phyloP scores from a whole-genome alignment of 2,888 invertebrate genomes.

The Drosophila rubida region DNA sequence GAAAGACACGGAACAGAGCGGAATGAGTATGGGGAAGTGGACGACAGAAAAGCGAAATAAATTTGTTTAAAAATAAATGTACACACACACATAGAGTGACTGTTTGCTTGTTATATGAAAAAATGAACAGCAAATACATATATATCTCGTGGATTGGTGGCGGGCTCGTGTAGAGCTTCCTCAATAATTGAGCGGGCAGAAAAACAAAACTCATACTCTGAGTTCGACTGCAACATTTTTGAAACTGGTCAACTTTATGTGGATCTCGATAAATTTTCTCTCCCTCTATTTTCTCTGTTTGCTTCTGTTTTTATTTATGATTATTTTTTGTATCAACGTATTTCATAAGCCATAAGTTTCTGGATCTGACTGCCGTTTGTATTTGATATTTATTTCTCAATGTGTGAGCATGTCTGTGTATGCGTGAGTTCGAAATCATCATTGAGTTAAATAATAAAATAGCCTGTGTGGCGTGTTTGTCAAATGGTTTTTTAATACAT shows the following conservation, averaged over 20 bases:
- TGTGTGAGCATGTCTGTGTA: conserved; percentile 3
- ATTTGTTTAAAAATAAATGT: conserved; percentile 51
- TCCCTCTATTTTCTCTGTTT: not conserved
- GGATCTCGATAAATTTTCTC: conserved; percentile 13
- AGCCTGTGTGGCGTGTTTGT: conserved; percentile 22
- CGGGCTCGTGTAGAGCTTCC: conserved; percentile 34
- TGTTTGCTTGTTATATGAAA: conserved; percentile 29
- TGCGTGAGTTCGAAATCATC: conserved; percentile 31
- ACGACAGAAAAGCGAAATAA: conserved; percentile 46
- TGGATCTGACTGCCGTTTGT: conserved; percentile 5
- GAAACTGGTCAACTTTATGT: conserved; percentile 45
- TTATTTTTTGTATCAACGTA: conserved; percentile 5
- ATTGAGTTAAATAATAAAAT: conserved; percentile 40
- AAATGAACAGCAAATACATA: conserved; percentile 40
- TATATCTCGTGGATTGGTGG: conserved; percentile 45
- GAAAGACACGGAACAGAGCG: conserved; percentile 6
- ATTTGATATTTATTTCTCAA: conserved; percentile 2
- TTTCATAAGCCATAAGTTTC: conserved; percentile 32
- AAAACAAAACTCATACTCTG: conserved; percentile 12
- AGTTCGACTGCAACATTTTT: conserved; percentile 28
- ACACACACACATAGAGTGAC: not conserved
- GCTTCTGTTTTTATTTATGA: not conserved
- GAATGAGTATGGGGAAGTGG: conserved; percentile 32
- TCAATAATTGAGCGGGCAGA: conserved; percentile 46
- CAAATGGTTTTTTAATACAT: conserved; percentile 32